These are phyloP conservation scores for Carduelis carduelis DNA, from an alignment of 2,797 vertebrate species.

Conservation along the genomic window DNA sequence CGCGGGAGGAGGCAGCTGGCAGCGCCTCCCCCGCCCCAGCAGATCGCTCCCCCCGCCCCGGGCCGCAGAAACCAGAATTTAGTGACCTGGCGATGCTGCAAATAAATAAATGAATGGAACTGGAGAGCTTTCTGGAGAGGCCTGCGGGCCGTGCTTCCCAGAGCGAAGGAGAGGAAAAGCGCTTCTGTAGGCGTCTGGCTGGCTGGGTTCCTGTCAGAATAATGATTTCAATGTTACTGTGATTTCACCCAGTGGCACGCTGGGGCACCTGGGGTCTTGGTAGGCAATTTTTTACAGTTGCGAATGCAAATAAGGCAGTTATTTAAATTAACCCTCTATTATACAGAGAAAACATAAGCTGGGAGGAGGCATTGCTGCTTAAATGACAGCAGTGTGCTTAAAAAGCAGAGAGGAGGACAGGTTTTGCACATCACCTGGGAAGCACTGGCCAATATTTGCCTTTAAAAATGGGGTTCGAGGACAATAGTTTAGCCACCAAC, in stretches of 20 bases:
- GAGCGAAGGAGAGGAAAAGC: constrained; percentile 46
- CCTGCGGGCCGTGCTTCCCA: constrained; percentile 26
- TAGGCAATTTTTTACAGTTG: constrained; percentile 28
- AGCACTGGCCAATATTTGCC: not conserved
- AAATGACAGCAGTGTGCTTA: not conserved
- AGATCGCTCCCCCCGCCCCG: not conserved
- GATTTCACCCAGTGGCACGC: constrained; percentile 17
- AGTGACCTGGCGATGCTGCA: constrained; percentile 53
- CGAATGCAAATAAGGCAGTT: constrained; percentile 33
- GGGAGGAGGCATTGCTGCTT: not conserved
- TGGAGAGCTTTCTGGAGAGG: constrained; percentile 54
- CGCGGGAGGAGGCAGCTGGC: constrained; percentile 16
- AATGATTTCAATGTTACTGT: constrained; percentile 52
- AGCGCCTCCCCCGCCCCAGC: not conserved
- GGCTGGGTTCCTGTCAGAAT: constrained; percentile 62
- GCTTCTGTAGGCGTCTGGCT: constrained; percentile 62
- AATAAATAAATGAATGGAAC: constrained; percentile 58
- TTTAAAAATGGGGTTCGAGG: not conserved
- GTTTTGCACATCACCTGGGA: not conserved
- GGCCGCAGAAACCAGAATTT: constrained; percentile 32
- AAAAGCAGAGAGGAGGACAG: not conserved
- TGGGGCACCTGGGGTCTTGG: constrained; percentile 29
- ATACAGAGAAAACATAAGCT: not conserved
- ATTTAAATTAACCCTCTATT: constrained; percentile 27
- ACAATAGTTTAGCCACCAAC: not conserved